phyloP scores from a whole-genome alignment of 1,140 invertebrate species.

The Drosophila elegans region DNA sequence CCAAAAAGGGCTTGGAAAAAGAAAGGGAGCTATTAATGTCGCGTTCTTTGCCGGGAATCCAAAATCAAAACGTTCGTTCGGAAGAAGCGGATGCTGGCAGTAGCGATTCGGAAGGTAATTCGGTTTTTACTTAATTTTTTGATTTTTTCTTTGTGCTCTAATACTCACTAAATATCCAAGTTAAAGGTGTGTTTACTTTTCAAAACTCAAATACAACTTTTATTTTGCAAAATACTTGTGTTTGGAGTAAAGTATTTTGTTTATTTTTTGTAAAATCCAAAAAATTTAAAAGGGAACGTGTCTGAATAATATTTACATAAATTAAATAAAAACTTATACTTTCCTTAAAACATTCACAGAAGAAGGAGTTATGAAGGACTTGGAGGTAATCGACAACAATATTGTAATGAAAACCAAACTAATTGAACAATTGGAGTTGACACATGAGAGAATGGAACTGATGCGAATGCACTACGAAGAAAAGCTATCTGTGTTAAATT shows the following conservation, averaged over 20 bases:
- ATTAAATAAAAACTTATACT: too few species aligned
- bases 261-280: too few species aligned
- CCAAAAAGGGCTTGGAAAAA: slow-evolving; percentile 86
- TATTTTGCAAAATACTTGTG: too few species aligned
- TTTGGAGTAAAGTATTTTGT: too few species aligned
- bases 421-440: slow-evolving; percentile 96
- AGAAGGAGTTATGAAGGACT: slow-evolving; percentile 87
- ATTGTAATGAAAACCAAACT: slow-evolving; percentile 96
- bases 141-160: too few species aligned
- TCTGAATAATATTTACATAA: too few species aligned
- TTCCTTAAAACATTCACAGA: slow-evolving; percentile 9
- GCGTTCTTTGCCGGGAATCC: slow-evolving; percentile 60
- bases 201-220: too few species aligned
- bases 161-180: too few species aligned
- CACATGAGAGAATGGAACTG: slow-evolving; percentile 92
- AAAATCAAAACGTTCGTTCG: slow-evolving; percentile 86
- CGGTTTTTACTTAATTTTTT: too few species aligned
- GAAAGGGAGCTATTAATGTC: slow-evolving; percentile 76
- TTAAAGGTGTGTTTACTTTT: too few species aligned
- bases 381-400: slow-evolving; percentile 94
- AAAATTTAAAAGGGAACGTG: too few species aligned
- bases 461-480: slow-evolving; percentile 97
- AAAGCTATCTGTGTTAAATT: slow-evolving; percentile 94
- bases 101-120: slow-evolving; percentile 85
- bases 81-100: slow-evolving; percentile 85